A percentile compares a stretch with the other conserved stretches of the same genome.
These are phyloP conservation scores for Probosciger aterrimus DNA, from an alignment of 2,113 vertebrate species.

Conservation along the genomic window DNA sequence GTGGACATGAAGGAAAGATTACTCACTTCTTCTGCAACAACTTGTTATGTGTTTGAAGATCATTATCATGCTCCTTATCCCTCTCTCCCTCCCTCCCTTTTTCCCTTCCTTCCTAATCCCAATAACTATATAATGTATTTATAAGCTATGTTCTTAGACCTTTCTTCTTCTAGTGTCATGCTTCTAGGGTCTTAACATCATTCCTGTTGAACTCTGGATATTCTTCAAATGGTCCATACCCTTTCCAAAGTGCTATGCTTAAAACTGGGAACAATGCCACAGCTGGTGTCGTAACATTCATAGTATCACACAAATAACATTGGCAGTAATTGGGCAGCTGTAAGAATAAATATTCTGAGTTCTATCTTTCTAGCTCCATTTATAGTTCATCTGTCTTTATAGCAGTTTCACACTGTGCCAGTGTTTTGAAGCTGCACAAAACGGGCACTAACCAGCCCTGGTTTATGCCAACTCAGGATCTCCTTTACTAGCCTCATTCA, in stretches of 20 bases:
- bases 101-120: not conserved
- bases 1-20: not conserved
- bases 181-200: not conserved
- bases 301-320: not conserved
- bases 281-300: not conserved
- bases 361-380: not conserved
- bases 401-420: not conserved
- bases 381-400: not conserved
- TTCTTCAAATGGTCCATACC: not conserved
- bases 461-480: not conserved
- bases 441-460: not conserved
- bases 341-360: not conserved
- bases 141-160: not conserved
- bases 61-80: not conserved
- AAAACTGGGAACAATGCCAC: not conserved
- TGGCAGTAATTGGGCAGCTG: not conserved
- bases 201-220: not conserved
- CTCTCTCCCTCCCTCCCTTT: too few species aligned
- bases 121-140: not conserved
- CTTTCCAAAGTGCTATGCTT: not conserved
- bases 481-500: not conserved
- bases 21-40: not conserved
- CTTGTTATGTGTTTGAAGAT: not conserved
- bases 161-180: not conserved
- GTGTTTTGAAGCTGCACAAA: not conserved